These are phyloP conservation scores for human DNA, from an alignment of 2,113 vertebrate species.

Conservation along the genomic window DNA sequence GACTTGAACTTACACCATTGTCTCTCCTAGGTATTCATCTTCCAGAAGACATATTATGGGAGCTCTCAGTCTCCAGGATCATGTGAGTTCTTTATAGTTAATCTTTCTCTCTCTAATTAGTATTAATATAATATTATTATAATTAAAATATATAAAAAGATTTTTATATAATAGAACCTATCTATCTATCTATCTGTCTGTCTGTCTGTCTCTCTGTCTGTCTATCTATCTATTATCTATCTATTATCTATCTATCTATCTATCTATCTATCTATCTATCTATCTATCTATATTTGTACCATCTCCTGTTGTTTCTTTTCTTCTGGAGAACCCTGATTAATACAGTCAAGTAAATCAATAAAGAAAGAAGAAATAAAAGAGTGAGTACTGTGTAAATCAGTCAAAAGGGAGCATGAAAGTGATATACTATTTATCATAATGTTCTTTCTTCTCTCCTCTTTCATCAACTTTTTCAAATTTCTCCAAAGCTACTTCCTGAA, in stretches of 20 bases:
- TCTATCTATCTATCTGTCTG: too few species aligned
- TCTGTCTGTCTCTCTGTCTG: too few species aligned
- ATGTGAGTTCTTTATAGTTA: not conserved
- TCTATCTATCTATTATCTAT: not conserved
- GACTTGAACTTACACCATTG: not conserved
- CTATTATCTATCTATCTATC: too few species aligned
- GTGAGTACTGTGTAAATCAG: not conserved
- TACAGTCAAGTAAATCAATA: not conserved
- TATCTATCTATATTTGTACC: too few species aligned
- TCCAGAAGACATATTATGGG: not conserved
- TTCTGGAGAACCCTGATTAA: not conserved
- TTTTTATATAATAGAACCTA: not conserved
- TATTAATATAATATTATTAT: not conserved
- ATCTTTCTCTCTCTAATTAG: not conserved
- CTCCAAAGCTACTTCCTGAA: conserved; percentile 41
- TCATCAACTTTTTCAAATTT: conserved; percentile 35
- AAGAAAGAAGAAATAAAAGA: not conserved
- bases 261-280: too few species aligned
- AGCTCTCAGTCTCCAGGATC: not conserved
- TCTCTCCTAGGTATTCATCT: not conserved
- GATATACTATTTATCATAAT: conserved; percentile 23
- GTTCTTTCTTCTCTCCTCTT: conserved; percentile 18
- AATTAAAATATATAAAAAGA: not conserved
- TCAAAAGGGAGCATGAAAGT: not conserved
- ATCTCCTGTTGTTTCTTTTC: not conserved